Evolutionary conservation across 2,113 vertebrate species (phyloP).

Genomic region (Psittacula cyanocephala): DNA sequence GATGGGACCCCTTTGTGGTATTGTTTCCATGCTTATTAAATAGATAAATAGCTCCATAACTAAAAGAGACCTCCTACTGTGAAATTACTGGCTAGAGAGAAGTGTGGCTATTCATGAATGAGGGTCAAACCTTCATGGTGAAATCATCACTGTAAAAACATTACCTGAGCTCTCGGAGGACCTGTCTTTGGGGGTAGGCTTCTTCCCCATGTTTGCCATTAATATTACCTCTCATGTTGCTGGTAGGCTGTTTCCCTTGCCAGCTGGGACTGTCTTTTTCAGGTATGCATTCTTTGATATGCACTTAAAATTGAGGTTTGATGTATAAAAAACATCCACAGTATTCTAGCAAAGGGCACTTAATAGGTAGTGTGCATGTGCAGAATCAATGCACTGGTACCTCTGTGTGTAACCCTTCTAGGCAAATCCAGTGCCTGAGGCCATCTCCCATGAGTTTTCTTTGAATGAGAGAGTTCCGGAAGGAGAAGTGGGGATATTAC

Average conservation of each 20-base stretch:
- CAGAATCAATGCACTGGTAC: neutral
- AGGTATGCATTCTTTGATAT: neutral
- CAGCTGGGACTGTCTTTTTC: neutral
- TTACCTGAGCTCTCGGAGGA: neutral
- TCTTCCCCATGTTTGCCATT: neutral
- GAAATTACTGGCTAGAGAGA: neutral
- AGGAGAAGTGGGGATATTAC: neutral
- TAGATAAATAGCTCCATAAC: neutral
- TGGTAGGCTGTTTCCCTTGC: neutral
- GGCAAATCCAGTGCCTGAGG: neutral
- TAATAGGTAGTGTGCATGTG: rapidly evolving
- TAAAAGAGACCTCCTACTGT: neutral
- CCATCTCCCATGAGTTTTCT: neutral
- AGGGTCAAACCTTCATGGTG: neutral
- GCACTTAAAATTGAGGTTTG: neutral
- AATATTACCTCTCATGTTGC: neutral
- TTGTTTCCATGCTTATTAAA: neutral
- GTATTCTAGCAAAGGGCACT: neutral
- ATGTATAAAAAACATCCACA: neutral
- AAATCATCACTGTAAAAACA: neutral
- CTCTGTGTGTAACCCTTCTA: neutral
- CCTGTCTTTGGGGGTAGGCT: neutral
- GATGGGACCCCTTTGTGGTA: neutral
- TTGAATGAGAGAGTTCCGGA: neutral
- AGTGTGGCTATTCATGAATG: neutral